A percentile compares a stretch with the other conserved stretches of the same genome.
Conservation (phyloP, 2,113 vertebrate genomes). For the Acanthisitta chloris region DNA sequence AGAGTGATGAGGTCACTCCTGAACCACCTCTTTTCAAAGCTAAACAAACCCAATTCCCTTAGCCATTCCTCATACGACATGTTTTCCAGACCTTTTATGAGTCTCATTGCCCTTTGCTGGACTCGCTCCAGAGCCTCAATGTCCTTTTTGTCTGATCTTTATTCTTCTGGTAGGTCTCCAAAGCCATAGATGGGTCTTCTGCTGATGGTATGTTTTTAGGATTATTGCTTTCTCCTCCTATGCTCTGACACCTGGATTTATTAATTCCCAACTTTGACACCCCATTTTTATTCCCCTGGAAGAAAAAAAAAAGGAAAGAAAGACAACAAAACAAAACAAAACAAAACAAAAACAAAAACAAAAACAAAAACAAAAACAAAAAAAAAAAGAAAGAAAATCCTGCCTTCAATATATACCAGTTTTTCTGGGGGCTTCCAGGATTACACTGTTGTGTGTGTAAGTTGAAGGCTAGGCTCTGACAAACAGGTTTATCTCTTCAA, state of each 20-base stretch:
- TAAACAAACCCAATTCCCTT: too few species aligned
- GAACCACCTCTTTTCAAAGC: too few species aligned
- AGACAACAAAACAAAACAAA: too few species aligned
- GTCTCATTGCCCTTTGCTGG: too few species aligned
- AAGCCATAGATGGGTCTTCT: neutral
- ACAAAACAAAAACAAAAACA: too few species aligned
- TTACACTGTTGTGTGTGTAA: neutral
- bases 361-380: too few species aligned
- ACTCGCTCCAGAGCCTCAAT: too few species aligned
- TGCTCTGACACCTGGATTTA: neutral
- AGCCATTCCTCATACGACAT: too few species aligned
- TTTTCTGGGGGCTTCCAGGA: slow-evolving; percentile 17
- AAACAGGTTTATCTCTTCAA: slow-evolving; percentile 43
- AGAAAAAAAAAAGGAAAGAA: neutral
- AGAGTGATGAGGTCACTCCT: too few species aligned
- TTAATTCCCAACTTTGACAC: too few species aligned
- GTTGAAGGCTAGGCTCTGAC: neutral
- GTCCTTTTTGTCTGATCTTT: too few species aligned
- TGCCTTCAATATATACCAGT: neutral
- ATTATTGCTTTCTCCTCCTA: neutral
- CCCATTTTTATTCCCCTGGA: neutral
- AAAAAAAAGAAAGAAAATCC: neutral
- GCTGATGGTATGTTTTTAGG: neutral
- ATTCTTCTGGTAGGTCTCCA: neutral
- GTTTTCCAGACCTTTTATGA: too few species aligned